Evolutionary conservation across 2,888 invertebrate genomes (phyloP).

Genomic region (Spodoptera exigua): DNA sequence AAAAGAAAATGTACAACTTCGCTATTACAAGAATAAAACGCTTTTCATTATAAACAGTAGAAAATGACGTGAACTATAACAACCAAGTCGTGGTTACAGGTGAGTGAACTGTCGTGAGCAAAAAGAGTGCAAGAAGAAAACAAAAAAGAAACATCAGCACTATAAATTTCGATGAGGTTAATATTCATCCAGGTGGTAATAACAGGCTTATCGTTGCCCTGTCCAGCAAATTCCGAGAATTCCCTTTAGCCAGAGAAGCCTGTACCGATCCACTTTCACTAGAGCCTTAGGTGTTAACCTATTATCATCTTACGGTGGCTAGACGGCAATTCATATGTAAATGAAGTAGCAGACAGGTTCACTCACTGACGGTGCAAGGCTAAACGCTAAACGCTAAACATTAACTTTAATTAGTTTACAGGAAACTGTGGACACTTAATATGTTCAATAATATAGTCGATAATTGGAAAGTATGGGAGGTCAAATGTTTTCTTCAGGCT

Average conservation of each 20-base stretch:
- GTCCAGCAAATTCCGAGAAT: constrained; percentile 40
- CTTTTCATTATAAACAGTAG: no score
- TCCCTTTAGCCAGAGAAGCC: constrained; percentile 35
- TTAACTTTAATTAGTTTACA: constrained; percentile 76
- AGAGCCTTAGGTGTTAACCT: constrained; percentile 73
- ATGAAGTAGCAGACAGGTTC: constrained; percentile 71
- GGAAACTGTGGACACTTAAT: constrained; percentile 68
- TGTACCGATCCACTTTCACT: constrained; percentile 76
- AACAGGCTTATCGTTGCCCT: constrained; percentile 15
- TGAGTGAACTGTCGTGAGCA: no score
- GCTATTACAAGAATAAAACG: no score
- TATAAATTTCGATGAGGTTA: constrained; percentile 10
- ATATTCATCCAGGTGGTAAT: constrained; percentile 6
- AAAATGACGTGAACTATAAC: no score
- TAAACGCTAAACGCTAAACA: constrained; percentile 67
- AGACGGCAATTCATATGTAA: constrained; percentile 83
- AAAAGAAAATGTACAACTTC: no score
- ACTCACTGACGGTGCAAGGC: constrained; percentile 66
- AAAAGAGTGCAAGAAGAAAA: no score
- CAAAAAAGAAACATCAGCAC: background rate
- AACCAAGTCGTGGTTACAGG: no score
- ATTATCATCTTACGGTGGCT: constrained; percentile 74
- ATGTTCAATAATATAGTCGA: constrained; percentile 32
- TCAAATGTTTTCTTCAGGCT: constrained; percentile 3
- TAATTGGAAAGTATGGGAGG: constrained; percentile 13